Evolutionary conservation across 1,140 invertebrate genomes (phyloP), one percentile per base, ranked within the genome.

Genomic region (Microplitis mediator): DNA sequence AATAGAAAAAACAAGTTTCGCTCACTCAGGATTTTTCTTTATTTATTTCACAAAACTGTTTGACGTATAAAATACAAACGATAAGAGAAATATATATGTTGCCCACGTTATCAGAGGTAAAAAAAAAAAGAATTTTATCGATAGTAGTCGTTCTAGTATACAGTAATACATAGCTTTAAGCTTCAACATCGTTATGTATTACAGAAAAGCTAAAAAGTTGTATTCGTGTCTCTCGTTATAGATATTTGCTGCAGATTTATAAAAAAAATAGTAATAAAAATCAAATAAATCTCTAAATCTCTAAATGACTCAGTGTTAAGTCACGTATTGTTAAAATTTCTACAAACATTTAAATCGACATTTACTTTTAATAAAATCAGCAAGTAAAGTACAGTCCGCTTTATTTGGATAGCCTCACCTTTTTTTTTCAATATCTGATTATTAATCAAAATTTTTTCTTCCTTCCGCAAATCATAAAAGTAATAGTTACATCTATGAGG

Each of bases 11-110:
- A 23, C 52, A 23, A 63, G 54, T 67, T 66, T 14, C 51, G 51
- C 50, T 61, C 11, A 31, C 31, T 65, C 67, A 32, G 4, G 14
- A 23, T 67, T 35, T 66, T 66, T 62, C 54, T 72, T 62, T 45
- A 23, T 50, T 66, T 58, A 1, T 74, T 23, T 14, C 23, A 14
- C 31, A 51, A 36, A 13, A 6, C 34, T 5, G 39, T 16, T 70
- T 36, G 35, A 58, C 32, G 50, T 16, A 35, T 50, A 56, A 62
- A 36, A 32, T n/a, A 62, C 32, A 16, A 39, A 69, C 14, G 66
- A 73, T 73, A 73, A 69, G 39, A 56, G 58, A 73, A 73, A 68
- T 73, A 68, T 62, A 62, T 73, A 45, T 70, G 69, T 51, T 6
- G 39, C 39, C 39, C 23, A 58, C 36, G 64, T 73, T 73, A 73